Evolutionary conservation across 2,113 vertebrate genomes (phyloP).

Genomic region (Coregonus clupeaformis): DNA sequence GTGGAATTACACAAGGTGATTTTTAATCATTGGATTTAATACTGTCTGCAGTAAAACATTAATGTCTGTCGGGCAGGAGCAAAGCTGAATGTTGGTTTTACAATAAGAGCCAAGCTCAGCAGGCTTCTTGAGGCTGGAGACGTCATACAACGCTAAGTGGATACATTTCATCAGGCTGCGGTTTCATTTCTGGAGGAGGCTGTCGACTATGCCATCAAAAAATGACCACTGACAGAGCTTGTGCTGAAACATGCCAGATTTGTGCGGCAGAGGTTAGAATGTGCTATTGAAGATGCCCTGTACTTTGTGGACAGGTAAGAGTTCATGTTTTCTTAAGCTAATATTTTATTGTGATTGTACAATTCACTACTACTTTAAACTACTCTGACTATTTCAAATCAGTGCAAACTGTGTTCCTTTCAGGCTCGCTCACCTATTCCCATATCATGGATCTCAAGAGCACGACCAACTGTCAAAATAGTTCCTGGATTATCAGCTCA

Average conservation of each 20-base stretch:
- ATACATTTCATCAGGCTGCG: background rate
- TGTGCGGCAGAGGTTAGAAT: background rate
- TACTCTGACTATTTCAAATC: too few species aligned
- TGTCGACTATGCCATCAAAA: background rate
- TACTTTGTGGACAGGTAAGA: constrained; percentile 7
- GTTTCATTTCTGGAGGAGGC: background rate
- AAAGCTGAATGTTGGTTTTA: background rate
- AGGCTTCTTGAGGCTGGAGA: constrained; percentile 3
- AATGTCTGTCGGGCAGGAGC: background rate
- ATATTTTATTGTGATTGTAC: too few species aligned
- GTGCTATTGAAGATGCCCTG: background rate
- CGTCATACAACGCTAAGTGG: background rate
- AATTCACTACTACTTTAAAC: too few species aligned
- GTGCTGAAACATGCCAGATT: background rate
- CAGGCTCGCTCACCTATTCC: too few species aligned
- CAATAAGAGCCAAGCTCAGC: background rate
- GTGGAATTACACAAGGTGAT: too few species aligned
- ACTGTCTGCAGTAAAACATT: background rate
- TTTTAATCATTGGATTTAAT: too few species aligned
- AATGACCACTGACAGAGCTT: background rate
- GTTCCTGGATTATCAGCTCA: too few species aligned
- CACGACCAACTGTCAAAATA: too few species aligned
- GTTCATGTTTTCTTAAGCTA: background rate
- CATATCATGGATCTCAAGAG: too few species aligned
- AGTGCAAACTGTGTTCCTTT: too few species aligned